Percentiles rank a stretch among this genome's conserved stretches.
phyloP scores from a whole-genome alignment of 1,140 invertebrate genomes.

The Ostrea edulis region DNA sequence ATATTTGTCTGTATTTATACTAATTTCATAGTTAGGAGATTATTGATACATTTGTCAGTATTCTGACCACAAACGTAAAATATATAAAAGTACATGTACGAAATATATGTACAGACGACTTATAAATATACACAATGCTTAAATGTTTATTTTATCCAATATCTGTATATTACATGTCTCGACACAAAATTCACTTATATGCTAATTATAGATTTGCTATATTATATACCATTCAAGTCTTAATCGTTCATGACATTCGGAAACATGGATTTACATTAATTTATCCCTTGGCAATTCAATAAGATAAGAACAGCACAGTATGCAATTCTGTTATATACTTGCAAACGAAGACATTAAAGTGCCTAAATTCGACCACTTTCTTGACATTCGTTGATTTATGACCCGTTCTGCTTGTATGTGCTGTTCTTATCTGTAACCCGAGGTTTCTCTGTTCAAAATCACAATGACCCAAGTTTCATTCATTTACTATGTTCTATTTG shows the following conservation, averaged over 20 bases:
- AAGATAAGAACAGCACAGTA: neutral
- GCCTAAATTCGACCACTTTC: neutral
- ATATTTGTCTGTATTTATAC: no score
- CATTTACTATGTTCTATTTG: neutral
- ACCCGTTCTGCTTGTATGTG: neutral
- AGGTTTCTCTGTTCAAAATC: neutral
- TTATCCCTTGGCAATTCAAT: neutral
- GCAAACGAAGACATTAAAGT: neutral
- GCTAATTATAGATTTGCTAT: neutral
- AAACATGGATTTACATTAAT: neutral
- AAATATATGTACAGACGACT: neutral
- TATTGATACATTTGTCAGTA: no score
- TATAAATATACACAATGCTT: neutral
- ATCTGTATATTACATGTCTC: neutral
- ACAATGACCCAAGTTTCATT: neutral
- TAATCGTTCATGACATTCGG: neutral
- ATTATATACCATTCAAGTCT: neutral
- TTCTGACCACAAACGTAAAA: no score
- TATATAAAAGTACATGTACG: neutral
- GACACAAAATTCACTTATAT: neutral
- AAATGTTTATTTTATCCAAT: neutral
- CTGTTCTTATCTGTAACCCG: neutral
- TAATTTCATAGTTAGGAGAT: no score
- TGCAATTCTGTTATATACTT: neutral
- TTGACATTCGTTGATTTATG: constrained; percentile 13